Evolutionary conservation across 1,140 invertebrate genomes (phyloP).

Genomic region (Drosophila albomicans): DNA sequence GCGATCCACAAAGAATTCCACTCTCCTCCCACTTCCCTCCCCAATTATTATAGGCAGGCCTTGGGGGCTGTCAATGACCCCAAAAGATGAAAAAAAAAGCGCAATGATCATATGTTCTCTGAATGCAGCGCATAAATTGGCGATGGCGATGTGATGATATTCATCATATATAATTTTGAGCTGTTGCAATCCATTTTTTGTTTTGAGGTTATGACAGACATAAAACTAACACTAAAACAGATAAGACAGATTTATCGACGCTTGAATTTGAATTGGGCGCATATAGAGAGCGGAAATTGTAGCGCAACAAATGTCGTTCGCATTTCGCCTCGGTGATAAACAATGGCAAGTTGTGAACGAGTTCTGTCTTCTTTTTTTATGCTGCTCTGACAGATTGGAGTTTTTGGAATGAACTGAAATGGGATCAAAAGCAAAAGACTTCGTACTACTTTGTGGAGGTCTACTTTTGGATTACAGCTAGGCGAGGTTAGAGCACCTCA

Average conservation of each 20-base stretch:
- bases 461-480: slow-evolving; percentile 7
- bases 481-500: neutral
- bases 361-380: neutral
- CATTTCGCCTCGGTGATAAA: slow-evolving; percentile 25
- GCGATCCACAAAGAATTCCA: neutral
- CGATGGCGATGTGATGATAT: too few relatives aligned
- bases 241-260: slow-evolving; percentile 31
- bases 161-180: neutral
- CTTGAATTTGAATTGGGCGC: slow-evolving; percentile 34
- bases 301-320: slow-evolving; percentile 41
- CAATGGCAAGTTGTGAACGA: slow-evolving; percentile 39
- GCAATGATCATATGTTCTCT: slow-evolving; percentile 1
- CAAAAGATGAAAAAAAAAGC: neutral
- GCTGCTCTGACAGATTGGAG: slow-evolving; percentile 9
- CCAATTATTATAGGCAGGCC: neutral
- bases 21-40: neutral
- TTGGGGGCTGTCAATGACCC: slow-evolving; percentile 18
- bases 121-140: neutral
- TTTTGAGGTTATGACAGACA: slow-evolving; percentile 19
- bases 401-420: slow-evolving; percentile 4
- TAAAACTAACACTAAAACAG: slow-evolving; percentile 3
- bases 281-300: slow-evolving; percentile 32
- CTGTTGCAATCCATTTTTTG: neutral
- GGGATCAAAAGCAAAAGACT: neutral
- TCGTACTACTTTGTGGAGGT: neutral